Percentiles rank a stretch among this genome's conserved stretches.
These are phyloP conservation scores for Archocentrus centrarchus DNA, from an alignment of 2,113 vertebrate genomes.

Conservation along the genomic window DNA sequence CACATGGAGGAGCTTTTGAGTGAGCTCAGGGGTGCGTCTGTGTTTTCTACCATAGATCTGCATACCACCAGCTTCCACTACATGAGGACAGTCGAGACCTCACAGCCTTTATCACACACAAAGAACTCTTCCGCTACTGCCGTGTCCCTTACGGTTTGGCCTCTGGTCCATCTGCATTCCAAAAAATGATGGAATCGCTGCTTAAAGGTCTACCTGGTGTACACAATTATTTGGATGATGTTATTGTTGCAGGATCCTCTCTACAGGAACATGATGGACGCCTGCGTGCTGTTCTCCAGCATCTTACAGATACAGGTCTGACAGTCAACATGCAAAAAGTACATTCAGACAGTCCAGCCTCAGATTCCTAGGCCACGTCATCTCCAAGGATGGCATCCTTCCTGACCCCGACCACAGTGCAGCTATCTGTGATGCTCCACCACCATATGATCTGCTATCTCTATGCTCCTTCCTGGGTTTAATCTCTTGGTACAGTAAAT, in stretches of 20 bases:
- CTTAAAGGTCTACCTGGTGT: not conserved
- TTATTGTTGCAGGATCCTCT: not conserved
- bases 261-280: no score
- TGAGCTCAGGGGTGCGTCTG: not conserved
- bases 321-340: not conserved
- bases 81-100: not conserved
- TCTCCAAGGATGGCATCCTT: no score
- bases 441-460: no score
- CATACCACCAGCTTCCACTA: not conserved
- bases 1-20: not conserved
- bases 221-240: not conserved
- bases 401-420: no score
- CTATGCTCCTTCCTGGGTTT: no score
- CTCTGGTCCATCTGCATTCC: not conserved
- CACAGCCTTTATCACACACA: not conserved
- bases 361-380: no score
- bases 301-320: not conserved
- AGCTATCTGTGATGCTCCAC: no score
- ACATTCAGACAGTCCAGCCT: no score
- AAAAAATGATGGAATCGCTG: not conserved
- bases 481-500: no score
- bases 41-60: conserved; percentile 1
- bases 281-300: no score
- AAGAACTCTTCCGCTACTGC: not conserved
- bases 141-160: not conserved